phyloP scores from a whole-genome alignment of 2,888 invertebrate genomes.

The Brenthis hecate region DNA sequence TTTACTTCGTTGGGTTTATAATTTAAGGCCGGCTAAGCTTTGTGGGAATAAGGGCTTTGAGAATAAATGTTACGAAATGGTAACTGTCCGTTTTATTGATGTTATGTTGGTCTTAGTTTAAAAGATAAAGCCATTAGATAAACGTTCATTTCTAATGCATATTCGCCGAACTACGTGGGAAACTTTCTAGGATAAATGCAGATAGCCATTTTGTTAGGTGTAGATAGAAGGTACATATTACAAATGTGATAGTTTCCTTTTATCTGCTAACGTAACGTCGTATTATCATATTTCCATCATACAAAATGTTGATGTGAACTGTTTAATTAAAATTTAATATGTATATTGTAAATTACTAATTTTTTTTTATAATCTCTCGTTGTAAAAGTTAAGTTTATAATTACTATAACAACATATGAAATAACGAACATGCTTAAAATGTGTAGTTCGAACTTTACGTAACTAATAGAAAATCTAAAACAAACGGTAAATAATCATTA shows the following conservation, averaged over 20 bases:
- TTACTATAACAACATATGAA: too few species aligned
- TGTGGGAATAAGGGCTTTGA: constrained; percentile 25
- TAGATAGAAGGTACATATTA: constrained; percentile 11
- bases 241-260: constrained; percentile 35
- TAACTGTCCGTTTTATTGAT: constrained; percentile 31
- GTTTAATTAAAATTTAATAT: too few species aligned
- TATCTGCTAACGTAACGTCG: constrained; percentile 17
- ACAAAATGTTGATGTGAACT: neutral
- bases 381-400: too few species aligned
- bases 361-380: too few species aligned
- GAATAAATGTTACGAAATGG: constrained; percentile 27
- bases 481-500: constrained; percentile 7
- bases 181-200: constrained; percentile 39
- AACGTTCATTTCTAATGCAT: constrained; percentile 38
- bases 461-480: constrained; percentile 1
- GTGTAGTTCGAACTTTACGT: too few species aligned
- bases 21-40: constrained; percentile 5
- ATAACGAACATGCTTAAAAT: too few species aligned
- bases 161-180: constrained; percentile 43
- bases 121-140: constrained; percentile 38
- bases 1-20: constrained; percentile 10
- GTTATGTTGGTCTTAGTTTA: constrained; percentile 32
- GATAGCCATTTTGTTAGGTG: constrained; percentile 29
- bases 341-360: too few species aligned
- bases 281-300: constrained; percentile 6